Evolutionary conservation across 2,797 vertebrate species (phyloP), one percentile per base, ranked within the genome.

Genomic region (Phylloscopus collybita): DNA sequence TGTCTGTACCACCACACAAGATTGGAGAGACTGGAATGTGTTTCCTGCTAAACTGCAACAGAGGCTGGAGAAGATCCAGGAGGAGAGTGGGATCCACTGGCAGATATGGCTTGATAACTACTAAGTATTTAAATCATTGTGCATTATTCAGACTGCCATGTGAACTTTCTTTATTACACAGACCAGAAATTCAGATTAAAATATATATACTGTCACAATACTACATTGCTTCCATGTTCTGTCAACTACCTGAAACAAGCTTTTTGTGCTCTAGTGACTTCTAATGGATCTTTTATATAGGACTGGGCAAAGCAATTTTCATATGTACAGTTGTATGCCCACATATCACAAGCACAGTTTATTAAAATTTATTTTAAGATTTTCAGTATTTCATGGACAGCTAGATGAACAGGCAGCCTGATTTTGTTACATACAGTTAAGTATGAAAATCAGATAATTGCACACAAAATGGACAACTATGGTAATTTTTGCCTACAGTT

Each of bases 391-490:
- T 90, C 29, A 62, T 56, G 66, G 66, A 76, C 16, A 81, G 53
- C 73, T 3, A 86, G 49, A 73, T 56, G 23, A 94, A 85, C 36
- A 49, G 36, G 32, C 51, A 87, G 67, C 20, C 27, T 88, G 56
- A 44, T 80, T 78, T 92, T 61, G 45, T 42, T 34, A 34, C 34
- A 13, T 47, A 79, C 14, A 83, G 47, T 86, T 81, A 86, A 67
- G 15, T 64, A 89, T 34, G 86, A 74, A 91, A 89, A 92, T 83
- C 60, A 89, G 45, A 62, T 78, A 80, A 91, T 49, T 80, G 38
- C 11, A 88, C 27, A 88, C 30, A 40, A 95, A 90, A 72, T 69
- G 19, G 30, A 16, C 50, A 65, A 40, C 60, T 66, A 59, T 30
- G 18, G 11, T 66, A 91, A 85, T 82, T 62, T 95, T 32, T 73